Base-by-base conservation (phyloP, 2,113 vertebrate species). In the Sylvia atricapilla region DNA sequence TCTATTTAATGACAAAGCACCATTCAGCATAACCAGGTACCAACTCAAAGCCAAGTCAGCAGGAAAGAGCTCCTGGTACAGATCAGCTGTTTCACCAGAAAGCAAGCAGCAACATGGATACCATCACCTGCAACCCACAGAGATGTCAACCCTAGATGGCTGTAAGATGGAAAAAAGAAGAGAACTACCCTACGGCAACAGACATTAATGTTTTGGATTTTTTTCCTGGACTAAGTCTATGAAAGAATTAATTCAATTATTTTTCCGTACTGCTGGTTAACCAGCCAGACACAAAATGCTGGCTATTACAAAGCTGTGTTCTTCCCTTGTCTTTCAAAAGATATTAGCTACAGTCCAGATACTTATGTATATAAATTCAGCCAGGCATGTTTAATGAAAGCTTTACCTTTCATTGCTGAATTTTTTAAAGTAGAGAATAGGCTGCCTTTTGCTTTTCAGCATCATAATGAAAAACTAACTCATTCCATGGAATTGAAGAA, bases 331-430 rank as follows among this genome's bases (percentile, higher is more conserved):
- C 80, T 94, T 95, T 87, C 76, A 89, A 86, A 92, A 90, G 30
- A 52, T 79, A 84, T 53, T 93, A 94, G 88, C 77, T 44, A 78
- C 84, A 94, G 91, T 72, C 90, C 85, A 90, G 69, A 84, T 41
- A 89, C 46, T 85, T 79, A 80, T 67, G 47, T n/a, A 44, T 70
- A 74, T 41, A 88, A 90, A 87, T 75, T 85, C 91, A 95, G 66
- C 53, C 66, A 94, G 89, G 81, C 90, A 82, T 39, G n/a, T 84
- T 86, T 89, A 93, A 95, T 87, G 58, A 95, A 95, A 90, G 64
- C 35, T 82, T 90, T 95, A 93, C 64, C 69, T 93, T 84, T 82
- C 69, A 69, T 68, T 77, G 47, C 6, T 17, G 76, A 50, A 72
- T 85, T 93, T 91, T 94, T 79, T 80, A 25, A 72, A 68, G 49